Base-by-base conservation (phyloP, 2,888 invertebrate genomes). In the Eristalis pertinax region DNA sequence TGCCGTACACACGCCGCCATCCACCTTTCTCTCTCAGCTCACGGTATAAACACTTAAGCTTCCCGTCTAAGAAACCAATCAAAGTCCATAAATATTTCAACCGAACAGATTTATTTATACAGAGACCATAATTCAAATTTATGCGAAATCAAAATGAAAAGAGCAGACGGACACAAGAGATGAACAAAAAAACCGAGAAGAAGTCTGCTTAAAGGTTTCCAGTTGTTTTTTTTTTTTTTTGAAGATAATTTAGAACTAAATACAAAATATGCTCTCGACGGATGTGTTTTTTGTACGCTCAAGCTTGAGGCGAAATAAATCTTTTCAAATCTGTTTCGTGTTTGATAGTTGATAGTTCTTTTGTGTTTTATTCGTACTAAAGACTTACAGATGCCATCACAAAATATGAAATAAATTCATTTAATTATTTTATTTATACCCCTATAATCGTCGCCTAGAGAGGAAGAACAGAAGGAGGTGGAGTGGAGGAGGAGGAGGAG, bases 231-330 rank as follows among this genome's bases (percentile, higher is more conserved):
- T 19, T 38, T 50, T 5, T 50, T 19, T 19, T 19, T 19, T 19
- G 50, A 50, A 50, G 50, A 50, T 50, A 75, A 81, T 65, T 81
- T 70, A 64, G 69, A 70, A 19, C 43, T 62, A 10, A 72, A 26
- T 63, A 70, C 70, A 76, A 81, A 82, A 76, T 69, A 75, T 75
- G 81, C 81, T 75, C 74, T 75, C 69, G 69, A 41, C 63, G 22
- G 56, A 56, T 74, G 56, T 81, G 41, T 63, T 11, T 74, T 35
- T 35, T 56, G 26, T 68, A 19, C 38, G 19, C 50, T 8, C 19
- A 19, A 19, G 50, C 50, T 50, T 50, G 50, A 19, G 50, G 50
- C 8, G 50, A 50, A 56, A 69, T 76, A 82, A 82, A 82, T 82
- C 75, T 75, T 82, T 75, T 29, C 15, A 50, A 19, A 32, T 32